phyloP scores from a whole-genome alignment of 2,113 vertebrate species.

The Geococcyx californianus region DNA sequence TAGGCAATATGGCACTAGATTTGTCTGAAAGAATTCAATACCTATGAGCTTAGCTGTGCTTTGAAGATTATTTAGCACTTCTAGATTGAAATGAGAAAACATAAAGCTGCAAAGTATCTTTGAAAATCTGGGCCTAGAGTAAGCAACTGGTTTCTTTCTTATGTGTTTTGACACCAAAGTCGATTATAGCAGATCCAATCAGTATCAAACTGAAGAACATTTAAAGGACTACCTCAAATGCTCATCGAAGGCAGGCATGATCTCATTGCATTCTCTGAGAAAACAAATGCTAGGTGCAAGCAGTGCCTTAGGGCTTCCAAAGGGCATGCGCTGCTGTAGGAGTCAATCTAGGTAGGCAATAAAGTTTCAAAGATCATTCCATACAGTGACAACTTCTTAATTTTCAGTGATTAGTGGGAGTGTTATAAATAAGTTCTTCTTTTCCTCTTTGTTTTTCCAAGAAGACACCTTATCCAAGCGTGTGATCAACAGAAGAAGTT shows the following conservation, averaged over 20 bases:
- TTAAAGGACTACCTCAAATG: neutral
- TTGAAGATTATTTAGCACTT: neutral
- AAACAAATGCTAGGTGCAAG: neutral
- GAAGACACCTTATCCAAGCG: slow-evolving; percentile 74
- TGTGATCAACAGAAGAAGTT: slow-evolving; percentile 63
- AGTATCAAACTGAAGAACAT: neutral
- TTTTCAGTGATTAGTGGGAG: neutral
- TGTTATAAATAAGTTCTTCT: neutral
- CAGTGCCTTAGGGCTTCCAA: neutral
- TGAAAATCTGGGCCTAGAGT: neutral
- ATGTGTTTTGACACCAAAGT: neutral
- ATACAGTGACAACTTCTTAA: neutral
- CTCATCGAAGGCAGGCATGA: neutral
- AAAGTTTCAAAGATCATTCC: neutral
- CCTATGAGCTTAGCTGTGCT: neutral
- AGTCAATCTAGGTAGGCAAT: neutral
- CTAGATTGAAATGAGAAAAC: neutral
- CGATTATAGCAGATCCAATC: neutral
- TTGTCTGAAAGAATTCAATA: neutral
- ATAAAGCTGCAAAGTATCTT: neutral
- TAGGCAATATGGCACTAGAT: neutral
- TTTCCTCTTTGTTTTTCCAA: slow-evolving; percentile 66
- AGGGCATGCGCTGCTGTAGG: neutral
- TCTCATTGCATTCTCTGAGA: neutral
- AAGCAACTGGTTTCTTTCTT: neutral